Evolutionary conservation across 2,797 vertebrate species (phyloP).

Genomic region (Enteromius anoplus): DNA sequence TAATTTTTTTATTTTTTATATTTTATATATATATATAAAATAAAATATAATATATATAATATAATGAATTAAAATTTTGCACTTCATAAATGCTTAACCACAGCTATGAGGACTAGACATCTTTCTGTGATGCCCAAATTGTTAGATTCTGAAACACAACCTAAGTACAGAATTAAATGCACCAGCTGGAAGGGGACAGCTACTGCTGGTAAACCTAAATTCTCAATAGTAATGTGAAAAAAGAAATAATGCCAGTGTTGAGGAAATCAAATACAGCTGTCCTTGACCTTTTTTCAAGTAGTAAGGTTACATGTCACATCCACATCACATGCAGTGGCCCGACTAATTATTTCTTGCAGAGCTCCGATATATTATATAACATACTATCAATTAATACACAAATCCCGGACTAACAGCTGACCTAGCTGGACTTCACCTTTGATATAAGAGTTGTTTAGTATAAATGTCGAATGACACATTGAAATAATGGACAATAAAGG

Average conservation of each 20-base stretch:
- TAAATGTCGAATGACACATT: neutral
- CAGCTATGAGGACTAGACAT: neutral
- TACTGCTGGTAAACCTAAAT: neutral
- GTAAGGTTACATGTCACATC: neutral
- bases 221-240: neutral
- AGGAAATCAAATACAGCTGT: neutral
- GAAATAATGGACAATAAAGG: neutral
- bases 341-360: neutral
- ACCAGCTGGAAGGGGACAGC: neutral
- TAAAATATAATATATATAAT: too few relatives aligned
- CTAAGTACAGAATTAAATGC: neutral
- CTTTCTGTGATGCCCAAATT: neutral
- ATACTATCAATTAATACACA: neutral
- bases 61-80: neutral
- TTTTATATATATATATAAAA: too few relatives aligned
- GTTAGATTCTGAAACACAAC: neutral
- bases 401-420: neutral
- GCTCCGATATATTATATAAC: neutral
- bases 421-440: neutral
- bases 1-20: too few relatives aligned
- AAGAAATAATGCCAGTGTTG: neutral
- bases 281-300: neutral
- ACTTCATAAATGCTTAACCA: neutral
- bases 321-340: neutral
- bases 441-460: neutral